Evolutionary conservation across 2,113 vertebrate species (phyloP).

Genomic region (Nothocercus nigrocapillus): DNA sequence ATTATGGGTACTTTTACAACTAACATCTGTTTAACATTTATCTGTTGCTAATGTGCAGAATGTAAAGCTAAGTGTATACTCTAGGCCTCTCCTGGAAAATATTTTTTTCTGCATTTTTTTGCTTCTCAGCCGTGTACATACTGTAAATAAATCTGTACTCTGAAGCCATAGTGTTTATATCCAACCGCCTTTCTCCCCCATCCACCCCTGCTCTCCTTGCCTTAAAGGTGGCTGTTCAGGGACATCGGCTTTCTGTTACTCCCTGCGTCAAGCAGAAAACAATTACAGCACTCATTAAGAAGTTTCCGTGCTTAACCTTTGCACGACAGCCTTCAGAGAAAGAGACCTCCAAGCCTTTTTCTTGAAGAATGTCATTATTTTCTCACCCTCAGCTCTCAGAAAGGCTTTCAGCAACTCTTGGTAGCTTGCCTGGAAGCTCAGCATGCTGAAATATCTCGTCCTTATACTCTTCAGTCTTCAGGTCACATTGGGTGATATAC

Average conservation of each 20-base stretch:
- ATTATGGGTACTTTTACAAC: background rate
- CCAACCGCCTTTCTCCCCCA: background rate
- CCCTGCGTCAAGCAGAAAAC: slow-evolving; percentile 21
- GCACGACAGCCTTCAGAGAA: background rate
- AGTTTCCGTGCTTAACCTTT: slow-evolving; percentile 34
- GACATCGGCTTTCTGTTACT: slow-evolving; percentile 39
- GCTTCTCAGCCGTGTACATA: background rate
- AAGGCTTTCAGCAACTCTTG: background rate
- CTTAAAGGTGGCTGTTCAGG: background rate
- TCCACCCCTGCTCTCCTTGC: background rate
- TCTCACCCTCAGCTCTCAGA: background rate
- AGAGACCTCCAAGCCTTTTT: slow-evolving; percentile 20
- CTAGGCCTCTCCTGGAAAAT: background rate
- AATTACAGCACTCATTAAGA: slow-evolving; percentile 12
- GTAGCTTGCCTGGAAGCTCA: background rate
- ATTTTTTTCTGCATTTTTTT: background rate
- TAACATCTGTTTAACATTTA: slow-evolving; percentile 41
- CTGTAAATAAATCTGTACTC: slow-evolving; percentile 6
- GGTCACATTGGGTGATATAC: background rate
- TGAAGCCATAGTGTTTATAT: background rate
- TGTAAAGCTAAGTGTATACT: background rate
- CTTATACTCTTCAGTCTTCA: background rate
- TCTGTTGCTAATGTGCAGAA: background rate
- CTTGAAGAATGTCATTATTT: slow-evolving; percentile 16
- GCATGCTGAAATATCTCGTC: background rate